A percentile compares a stretch with the other conserved stretches of the same genome.
phyloP scores from a whole-genome alignment of 2,113 vertebrate genomes.

The Cinclus cinclus region DNA sequence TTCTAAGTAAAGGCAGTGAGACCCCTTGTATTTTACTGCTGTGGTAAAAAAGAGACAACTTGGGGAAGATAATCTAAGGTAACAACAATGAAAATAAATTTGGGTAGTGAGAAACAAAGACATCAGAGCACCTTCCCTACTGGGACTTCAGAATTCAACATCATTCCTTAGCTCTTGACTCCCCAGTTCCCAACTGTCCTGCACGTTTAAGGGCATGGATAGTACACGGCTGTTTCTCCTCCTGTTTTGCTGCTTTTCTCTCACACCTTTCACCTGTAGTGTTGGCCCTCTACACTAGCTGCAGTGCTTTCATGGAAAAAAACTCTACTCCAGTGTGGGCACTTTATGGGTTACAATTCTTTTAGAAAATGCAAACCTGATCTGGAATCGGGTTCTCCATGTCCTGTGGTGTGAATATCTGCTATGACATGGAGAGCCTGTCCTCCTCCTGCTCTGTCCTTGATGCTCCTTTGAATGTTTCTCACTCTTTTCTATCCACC shows the following conservation, averaged over 20 bases:
- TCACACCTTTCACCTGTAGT: neutral
- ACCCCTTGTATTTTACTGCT: neutral
- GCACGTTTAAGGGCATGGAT: too few relatives aligned
- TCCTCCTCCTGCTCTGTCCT: neutral
- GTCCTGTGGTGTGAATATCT: neutral
- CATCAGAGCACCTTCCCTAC: neutral
- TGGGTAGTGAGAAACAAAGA: neutral
- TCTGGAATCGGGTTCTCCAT: neutral
- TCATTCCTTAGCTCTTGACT: neutral
- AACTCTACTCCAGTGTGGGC: fast-evolving
- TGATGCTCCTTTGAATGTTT: neutral
- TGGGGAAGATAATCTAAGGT: neutral
- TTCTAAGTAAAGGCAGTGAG: neutral
- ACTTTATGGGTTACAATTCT: neutral
- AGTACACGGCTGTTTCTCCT: neutral
- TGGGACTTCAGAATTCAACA: neutral
- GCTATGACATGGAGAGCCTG: fast-evolving
- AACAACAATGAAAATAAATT: neutral
- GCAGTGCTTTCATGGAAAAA: neutral
- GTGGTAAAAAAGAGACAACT: neutral
- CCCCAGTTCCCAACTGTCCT: fast-evolving
- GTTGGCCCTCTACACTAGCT: neutral
- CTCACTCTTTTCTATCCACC: neutral
- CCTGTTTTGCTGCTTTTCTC: neutral
- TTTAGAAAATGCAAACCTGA: neutral